Evolutionary conservation across 2,797 vertebrate genomes (phyloP).

Genomic region (Helicolenus hilgendorfi): DNA sequence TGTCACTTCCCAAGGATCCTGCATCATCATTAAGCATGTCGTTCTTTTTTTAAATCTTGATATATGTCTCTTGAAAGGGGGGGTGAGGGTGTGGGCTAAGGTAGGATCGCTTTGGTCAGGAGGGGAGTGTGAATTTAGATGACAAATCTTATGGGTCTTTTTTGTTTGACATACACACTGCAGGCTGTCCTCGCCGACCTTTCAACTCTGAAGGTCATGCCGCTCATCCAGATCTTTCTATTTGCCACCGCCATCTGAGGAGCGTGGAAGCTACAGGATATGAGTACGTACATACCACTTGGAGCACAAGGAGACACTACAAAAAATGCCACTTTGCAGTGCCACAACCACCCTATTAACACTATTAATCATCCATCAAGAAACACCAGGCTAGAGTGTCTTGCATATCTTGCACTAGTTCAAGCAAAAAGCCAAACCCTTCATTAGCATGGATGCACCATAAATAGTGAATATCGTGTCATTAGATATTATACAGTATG

Average conservation of each 20-base stretch:
- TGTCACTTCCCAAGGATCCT: slow-evolving; percentile 53
- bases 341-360: slow-evolving; percentile 75
- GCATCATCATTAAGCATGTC: slow-evolving; percentile 52
- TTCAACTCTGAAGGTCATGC: slow-evolving; percentile 98
- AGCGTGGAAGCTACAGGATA: background rate
- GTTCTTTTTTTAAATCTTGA: slow-evolving; percentile 34
- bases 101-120: background rate
- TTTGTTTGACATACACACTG: slow-evolving; percentile 69
- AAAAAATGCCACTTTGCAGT: slow-evolving; percentile 46
- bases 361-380: slow-evolving; percentile 59
- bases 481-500: slow-evolving; percentile 65
- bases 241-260: slow-evolving; percentile 95
- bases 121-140: background rate
- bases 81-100: background rate
- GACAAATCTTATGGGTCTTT: slow-evolving; percentile 27
- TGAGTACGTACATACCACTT: background rate
- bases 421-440: slow-evolving; percentile 28
- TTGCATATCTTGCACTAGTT: slow-evolving; percentile 1
- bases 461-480: slow-evolving; percentile 53
- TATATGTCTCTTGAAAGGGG: slow-evolving; percentile 21
- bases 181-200: slow-evolving; percentile 99
- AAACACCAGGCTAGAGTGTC: slow-evolving; percentile 27
- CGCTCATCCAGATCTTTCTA: slow-evolving; percentile 98
- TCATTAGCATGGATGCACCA: slow-evolving; percentile 38
- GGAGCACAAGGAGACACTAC: background rate